Base-by-base conservation (phyloP, 2,888 invertebrate genomes). In the Nephrotoma appendiculata region DNA sequence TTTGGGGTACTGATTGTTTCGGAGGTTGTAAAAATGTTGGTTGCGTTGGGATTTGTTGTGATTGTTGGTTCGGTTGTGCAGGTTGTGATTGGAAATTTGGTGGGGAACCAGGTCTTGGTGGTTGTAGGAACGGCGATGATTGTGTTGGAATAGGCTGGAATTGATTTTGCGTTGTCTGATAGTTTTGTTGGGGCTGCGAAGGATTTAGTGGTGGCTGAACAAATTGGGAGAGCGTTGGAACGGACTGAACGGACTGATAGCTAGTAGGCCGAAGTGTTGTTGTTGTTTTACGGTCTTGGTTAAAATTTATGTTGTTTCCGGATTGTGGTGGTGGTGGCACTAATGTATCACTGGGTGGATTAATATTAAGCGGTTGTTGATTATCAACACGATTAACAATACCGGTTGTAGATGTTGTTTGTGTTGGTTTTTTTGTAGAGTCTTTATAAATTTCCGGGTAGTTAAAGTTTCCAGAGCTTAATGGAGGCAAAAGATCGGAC, bases 401-500 rank as follows among this genome's bases (percentile, higher is more conserved):
- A n/a, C 6, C 41, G 19, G 19, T n/a, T 19, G 71, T n/a, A 12
- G 83, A 41, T n/a, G 52, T 4, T 57, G 41, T 11, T 41, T 83
- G 83, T 1, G 84, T 84, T 86, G 85, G 43, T 86, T 41, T 41
- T 31, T 45, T 31, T 5, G 19, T 86, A 11, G 45, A 31, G 11
- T 86, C 45, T 86, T 86, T 45, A 45, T 86, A 45, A 31, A 86
- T 41, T 86, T 86, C 19, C 2, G 86, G 86, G 57, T 42, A 86
- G 5, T 57, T 86, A 42, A 19, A 86, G 12, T 86, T 86, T 42
- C 86, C 86, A 9, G 86, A 86, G 42, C 86, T 86, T n/a, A 86
- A 31, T n/a, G 86, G 86, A 57, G 86, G 52, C 3, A 42, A 42
- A n/a, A 86, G 48, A 6, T 86, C 44, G n/a, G 15, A 9, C 12